Conservation (phyloP, 2,113 vertebrate genomes). For the Holacanthus passer region DNA sequence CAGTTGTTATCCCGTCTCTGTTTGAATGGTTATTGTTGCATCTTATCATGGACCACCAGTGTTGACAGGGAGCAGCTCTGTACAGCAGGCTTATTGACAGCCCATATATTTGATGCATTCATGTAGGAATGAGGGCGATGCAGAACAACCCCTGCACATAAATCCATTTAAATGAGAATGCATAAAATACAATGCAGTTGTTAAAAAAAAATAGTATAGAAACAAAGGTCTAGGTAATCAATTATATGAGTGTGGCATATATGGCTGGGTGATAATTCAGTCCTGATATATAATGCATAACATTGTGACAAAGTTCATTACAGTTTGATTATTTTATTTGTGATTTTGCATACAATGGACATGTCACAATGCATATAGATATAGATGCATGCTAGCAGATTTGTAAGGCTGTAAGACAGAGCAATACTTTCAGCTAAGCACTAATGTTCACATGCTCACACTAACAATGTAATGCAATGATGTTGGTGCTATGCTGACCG, state of each 20-base stretch:
- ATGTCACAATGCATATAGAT: not conserved
- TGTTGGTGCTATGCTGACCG: not conserved
- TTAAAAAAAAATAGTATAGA: not conserved
- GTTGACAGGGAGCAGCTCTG: constrained; percentile 59
- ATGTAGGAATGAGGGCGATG: constrained; percentile 15
- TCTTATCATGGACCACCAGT: constrained; percentile 67
- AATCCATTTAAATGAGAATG: constrained; percentile 6
- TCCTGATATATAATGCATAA: no score
- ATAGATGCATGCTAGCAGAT: not conserved
- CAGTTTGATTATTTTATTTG: no score
- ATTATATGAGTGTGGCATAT: not conserved
- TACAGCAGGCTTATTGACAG: constrained; percentile 47
- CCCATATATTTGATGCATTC: constrained; percentile 37
- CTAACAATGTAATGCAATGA: not conserved
- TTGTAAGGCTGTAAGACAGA: not conserved
- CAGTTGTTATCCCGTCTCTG: constrained; percentile 63
- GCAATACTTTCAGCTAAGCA: not conserved
- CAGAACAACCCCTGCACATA: constrained; percentile 17
- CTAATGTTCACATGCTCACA: not conserved
- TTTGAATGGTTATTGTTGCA: constrained; percentile 60
- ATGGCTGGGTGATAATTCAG: not conserved
- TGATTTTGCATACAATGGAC: not conserved
- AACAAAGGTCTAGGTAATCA: not conserved
- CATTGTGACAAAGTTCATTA: no score
- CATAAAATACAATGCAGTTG: not conserved